Base-by-base conservation (phyloP, 2,888 invertebrate species). In the Mythimna impura region DNA sequence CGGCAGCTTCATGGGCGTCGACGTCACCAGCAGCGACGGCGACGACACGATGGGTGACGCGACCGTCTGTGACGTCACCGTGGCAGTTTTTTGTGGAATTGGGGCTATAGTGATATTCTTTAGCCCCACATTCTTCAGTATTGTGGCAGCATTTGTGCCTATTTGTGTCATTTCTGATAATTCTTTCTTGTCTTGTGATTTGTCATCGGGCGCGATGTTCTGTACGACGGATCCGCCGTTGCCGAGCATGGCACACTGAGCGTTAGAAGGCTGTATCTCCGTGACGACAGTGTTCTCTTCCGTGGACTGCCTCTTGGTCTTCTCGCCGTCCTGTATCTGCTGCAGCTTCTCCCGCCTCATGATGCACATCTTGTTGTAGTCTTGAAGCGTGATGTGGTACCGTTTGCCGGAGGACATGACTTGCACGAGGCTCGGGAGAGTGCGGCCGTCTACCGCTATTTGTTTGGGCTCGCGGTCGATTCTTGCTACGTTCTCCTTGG, bases 291-390 rank as follows among this genome's bases (percentile, higher is more conserved):
- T 86, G n/a, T 85, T 88, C 3, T 92, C 93, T 1, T 93, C 90
- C 0, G 86, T 76, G 9, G 89, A 83, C 0, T 88, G 86, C 77
- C 80, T 80, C 71, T 89, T 92, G 2, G 71, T 65, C 54, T 91
- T 91, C 61, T 94, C 92, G 0, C 93, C 93, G 89, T 97, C 97
- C 68, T 97, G 96, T 43, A 97, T 95, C 50, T 97, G 97, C 86
- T 97, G 96, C 3, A 97, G 93, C 79, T 97, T 97, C 89, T 97
- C 97, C 1, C 97, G 94, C 9, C 97, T 96, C 91, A 98, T 96
- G 71, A 97, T 96, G 91, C 97, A 98, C 98, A 98, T 98, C 82
- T 98, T 97, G 92, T 98, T 98, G 93, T 98, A 98, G 88, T 98
- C 98, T 66, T 97, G 97, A 52, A 98, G 96, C 5, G 98, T 98